A percentile compares a stretch with the other conserved stretches of the same genome.
phyloP scores from a whole-genome alignment of 2,113 vertebrate species.

The Odobenus rosmarus region DNA sequence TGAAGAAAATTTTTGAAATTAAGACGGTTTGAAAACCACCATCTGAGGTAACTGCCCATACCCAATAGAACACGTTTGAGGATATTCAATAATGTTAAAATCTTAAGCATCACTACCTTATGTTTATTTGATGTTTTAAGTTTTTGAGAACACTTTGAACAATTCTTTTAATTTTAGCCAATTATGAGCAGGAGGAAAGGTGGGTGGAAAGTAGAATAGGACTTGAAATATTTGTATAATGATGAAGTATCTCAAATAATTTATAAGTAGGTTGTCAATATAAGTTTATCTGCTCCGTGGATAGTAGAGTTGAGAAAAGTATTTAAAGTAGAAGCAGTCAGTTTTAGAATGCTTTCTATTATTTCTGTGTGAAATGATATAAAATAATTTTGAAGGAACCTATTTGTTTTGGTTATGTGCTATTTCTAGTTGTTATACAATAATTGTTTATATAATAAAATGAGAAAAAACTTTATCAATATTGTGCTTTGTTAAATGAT shows the following conservation, averaged over 20 bases:
- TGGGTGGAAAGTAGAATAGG: background rate
- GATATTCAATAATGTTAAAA: background rate
- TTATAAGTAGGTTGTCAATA: background rate
- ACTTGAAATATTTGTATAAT: constrained; percentile 6
- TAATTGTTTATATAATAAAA: constrained; percentile 8
- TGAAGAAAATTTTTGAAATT: constrained; percentile 42
- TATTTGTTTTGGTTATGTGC: constrained; percentile 4
- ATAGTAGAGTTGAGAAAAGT: background rate
- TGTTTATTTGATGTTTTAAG: constrained; percentile 23
- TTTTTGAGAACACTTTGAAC: constrained; percentile 15
- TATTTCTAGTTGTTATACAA: background rate
- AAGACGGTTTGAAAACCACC: background rate
- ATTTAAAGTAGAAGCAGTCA: constrained; percentile 36
- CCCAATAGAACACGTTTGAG: background rate
- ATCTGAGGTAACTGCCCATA: background rate
- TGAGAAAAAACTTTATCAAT: background rate
- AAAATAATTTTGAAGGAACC: background rate
- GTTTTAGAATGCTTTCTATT: constrained; percentile 30
- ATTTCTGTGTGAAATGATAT: background rate
- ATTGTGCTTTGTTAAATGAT: background rate
- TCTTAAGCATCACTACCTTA: background rate
- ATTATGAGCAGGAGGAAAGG: background rate
- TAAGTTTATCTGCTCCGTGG: background rate
- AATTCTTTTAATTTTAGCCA: background rate
- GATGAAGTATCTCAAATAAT: background rate